Conservation (phyloP, 2,113 vertebrate species). For the Sardina pilchardus region DNA sequence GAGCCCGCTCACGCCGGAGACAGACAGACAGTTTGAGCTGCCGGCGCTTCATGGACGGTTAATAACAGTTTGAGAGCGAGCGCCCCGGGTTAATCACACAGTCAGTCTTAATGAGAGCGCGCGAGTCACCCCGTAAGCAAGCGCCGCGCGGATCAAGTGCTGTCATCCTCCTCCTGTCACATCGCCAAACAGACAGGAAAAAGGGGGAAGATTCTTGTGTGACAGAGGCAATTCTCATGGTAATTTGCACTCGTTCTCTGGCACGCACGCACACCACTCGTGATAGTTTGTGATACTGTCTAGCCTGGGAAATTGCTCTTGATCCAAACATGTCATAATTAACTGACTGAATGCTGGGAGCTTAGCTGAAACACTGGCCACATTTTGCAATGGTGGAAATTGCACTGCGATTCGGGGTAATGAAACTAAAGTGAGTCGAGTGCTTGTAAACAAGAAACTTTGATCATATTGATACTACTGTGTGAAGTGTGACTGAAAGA, state of each 20-base stretch:
- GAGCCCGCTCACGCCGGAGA: constrained; percentile 55
- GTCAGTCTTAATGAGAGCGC: constrained; percentile 67
- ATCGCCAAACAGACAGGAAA: constrained; percentile 56
- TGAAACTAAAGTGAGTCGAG: background rate
- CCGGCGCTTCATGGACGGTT: constrained; percentile 64
- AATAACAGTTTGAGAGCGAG: constrained; percentile 69
- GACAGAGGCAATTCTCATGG: constrained; percentile 43
- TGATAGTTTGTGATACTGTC: background rate
- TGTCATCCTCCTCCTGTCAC: constrained; percentile 68
- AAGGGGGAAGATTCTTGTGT: constrained; percentile 39
- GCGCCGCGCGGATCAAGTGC: constrained; percentile 65
- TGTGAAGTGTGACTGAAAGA: background rate
- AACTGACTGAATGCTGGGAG: background rate
- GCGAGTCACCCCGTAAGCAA: constrained; percentile 71
- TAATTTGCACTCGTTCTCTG: constrained; percentile 46
- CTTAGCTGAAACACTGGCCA: background rate
- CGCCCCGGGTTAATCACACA: constrained; percentile 73
- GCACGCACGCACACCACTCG: constrained; percentile 15
- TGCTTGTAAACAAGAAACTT: background rate
- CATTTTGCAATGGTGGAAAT: background rate
- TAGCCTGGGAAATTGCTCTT: constrained; percentile 9
- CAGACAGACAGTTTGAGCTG: constrained; percentile 67
- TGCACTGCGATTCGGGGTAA: background rate
- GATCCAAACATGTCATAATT: constrained; percentile 9
- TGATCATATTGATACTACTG: background rate